Percentiles rank a stretch among this genome's conserved stretches.
These are phyloP conservation scores for Apis laboriosa DNA, from an alignment of 1,140 invertebrate species.

Conservation along the genomic window DNA sequence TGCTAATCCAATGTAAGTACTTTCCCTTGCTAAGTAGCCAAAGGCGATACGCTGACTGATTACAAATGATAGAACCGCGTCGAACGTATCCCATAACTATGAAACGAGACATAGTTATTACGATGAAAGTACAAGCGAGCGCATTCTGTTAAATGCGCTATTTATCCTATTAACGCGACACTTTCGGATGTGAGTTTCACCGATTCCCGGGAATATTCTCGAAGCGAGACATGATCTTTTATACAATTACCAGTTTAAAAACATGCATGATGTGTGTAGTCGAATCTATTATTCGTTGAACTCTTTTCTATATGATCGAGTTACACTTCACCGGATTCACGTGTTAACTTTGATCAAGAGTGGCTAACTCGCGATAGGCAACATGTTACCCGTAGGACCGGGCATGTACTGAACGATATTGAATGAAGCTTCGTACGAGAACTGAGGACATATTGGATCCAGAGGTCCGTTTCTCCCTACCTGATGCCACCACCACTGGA, in stretches of 20 bases:
- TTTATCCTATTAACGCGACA: conserved; percentile 5
- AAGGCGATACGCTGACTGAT: conserved; percentile 62
- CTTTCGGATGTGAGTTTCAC: conserved; percentile 10
- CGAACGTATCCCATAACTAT: conserved; percentile 26
- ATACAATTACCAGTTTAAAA: conserved; percentile 71
- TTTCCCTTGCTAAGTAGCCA: conserved; percentile 52
- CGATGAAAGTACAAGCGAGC: conserved; percentile 61
- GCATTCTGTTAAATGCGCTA: conserved; percentile 14
- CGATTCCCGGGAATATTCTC: neutral
- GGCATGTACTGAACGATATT: conserved; percentile 61
- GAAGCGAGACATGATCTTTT: neutral
- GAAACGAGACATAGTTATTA: conserved; percentile 55
- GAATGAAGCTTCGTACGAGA: conserved; percentile 71
- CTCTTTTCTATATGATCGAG: conserved; percentile 9
- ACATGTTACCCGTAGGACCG: conserved; percentile 70
- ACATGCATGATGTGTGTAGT: conserved; percentile 64
- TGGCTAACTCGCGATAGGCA: conserved; percentile 64
- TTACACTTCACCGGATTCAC: conserved; percentile 62
- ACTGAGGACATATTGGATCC: conserved; percentile 75
- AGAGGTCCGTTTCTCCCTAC: conserved; percentile 74
- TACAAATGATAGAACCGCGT: conserved; percentile 57
- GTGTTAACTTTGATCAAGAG: conserved; percentile 47
- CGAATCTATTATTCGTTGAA: neutral
- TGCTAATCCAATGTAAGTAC: conserved; percentile 39
- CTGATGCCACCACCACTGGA: conserved; percentile 69